Evolutionary conservation across 1,140 invertebrate species (phyloP), one percentile per base, ranked within the genome.

Genomic region (Amyelois transitella): DNA sequence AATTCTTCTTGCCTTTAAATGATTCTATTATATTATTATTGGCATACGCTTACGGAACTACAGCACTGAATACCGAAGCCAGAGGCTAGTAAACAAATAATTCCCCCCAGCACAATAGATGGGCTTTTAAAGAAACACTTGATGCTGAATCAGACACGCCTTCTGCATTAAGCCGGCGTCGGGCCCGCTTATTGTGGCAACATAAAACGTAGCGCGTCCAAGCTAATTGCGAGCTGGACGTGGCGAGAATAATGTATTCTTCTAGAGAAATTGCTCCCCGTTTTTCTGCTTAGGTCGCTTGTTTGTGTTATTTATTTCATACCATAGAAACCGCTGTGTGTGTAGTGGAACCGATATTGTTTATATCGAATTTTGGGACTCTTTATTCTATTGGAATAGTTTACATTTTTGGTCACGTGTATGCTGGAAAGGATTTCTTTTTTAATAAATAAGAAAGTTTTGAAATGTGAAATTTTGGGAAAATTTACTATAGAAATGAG

Each of bases 101-200:
- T 28, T 14, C n/a, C 32, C 4, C 32, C 5, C n/a, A 38, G 12
- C 17, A 38, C 8, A 38, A 2, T 6, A 14, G 12, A 38, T 12
- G n/a, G 32, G 12, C 55, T 55, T 69, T 66, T 67, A 71, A 67
- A 60, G 44, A 69, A 66, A 64, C 60, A 70, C 65, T 70, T 62
- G 59, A 60, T 64, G 64, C 64, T 65, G 60, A 61, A 69, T 69
- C 64, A 65, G 64, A 69, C 66, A 72, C 60, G 69, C 66, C 69
- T 66, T 63, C 57, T 65, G 57, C 69, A 72, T 75, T 71, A 60
- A 57, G 51, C 32, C 25, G 43, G 12, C 5, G 32, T 51, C 47
- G 19, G 10, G 22, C 28, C n/a, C 20, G 49, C 43, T 51, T 60
- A 60, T 60, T 60, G 58, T 60, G 58, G 58, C 43, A 50, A 55